These are phyloP conservation scores for Arge pagana DNA, from an alignment of 2,888 invertebrate genomes.

Conservation along the genomic window DNA sequence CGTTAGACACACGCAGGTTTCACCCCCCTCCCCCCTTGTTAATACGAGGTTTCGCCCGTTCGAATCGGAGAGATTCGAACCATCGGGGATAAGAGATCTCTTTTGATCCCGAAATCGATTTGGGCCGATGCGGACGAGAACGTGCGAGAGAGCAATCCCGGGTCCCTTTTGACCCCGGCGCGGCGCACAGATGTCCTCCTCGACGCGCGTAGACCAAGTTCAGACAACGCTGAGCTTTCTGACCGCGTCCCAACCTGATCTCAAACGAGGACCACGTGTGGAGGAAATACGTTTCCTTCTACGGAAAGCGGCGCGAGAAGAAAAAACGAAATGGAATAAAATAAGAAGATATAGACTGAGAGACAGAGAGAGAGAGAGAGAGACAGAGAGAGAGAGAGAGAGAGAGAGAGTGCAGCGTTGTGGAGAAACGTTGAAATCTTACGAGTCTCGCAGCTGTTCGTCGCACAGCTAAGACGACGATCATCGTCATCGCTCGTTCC, in stretches of 20 bases:
- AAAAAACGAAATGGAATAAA: not conserved
- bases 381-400: no score
- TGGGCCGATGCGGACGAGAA: conserved; percentile 11
- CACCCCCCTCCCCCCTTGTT: conserved; percentile 21
- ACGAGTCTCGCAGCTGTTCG: conserved; percentile 20
- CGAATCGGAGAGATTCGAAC: conserved; percentile 20
- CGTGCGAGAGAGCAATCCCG: not conserved
- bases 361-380: no score
- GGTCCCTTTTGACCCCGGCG: conserved; percentile 20
- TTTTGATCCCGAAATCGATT: conserved; percentile 22
- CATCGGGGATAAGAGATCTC: conserved; percentile 8
- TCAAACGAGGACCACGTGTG: conserved; percentile 53
- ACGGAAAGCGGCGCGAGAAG: conserved; percentile 25
- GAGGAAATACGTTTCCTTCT: conserved; percentile 57
- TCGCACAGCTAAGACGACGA: not conserved
- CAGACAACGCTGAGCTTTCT: conserved; percentile 22
- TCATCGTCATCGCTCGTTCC: no score
- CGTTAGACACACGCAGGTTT: conserved; percentile 16
- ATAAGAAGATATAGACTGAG: no score
- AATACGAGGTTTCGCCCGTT: conserved; percentile 17
- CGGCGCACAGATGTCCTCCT: conserved; percentile 38
- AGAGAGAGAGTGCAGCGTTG: no score
- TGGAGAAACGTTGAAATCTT: conserved; percentile 22
- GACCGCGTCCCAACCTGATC: conserved; percentile 20
- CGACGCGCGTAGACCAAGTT: conserved; percentile 24